Percentiles rank a stretch among this genome's conserved stretches.
phyloP scores from a whole-genome alignment of 2,797 vertebrate genomes.

The Gambelia wislizenii region DNA sequence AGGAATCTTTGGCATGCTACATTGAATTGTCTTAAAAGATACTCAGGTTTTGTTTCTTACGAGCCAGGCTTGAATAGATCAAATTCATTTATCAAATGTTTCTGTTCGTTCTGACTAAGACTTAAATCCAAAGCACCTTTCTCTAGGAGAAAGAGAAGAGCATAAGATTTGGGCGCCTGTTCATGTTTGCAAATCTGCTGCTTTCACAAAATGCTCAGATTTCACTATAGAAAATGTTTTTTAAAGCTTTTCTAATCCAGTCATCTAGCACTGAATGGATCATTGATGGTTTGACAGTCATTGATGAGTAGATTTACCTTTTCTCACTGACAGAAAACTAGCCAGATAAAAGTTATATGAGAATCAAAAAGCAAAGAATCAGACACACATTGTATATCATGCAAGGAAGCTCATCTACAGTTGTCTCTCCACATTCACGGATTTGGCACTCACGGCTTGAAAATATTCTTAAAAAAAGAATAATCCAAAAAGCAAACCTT shows the following conservation, averaged over 20 bases:
- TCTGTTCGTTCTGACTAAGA: background rate
- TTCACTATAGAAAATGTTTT: background rate
- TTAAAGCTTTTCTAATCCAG: background rate
- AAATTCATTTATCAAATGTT: background rate
- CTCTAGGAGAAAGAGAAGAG: background rate
- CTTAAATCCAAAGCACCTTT: background rate
- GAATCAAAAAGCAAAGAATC: background rate
- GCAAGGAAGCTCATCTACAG: background rate
- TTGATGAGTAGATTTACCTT: background rate
- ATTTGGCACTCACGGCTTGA: too few relatives aligned
- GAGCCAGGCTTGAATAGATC: background rate
- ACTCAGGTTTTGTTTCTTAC: background rate
- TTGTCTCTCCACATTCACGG: too few relatives aligned
- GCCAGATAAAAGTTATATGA: background rate
- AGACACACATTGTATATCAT: background rate
- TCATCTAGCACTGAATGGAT: background rate
- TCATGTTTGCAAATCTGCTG: background rate
- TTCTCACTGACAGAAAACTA: background rate
- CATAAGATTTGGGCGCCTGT: background rate
- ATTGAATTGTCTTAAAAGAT: background rate
- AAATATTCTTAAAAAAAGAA: too few relatives aligned
- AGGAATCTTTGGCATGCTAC: fast-evolving
- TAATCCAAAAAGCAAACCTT: too few relatives aligned
- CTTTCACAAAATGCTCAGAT: background rate
- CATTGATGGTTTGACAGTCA: background rate